These are phyloP conservation scores for Cepaea hortensis DNA, from an alignment of 2,888 invertebrate species.

Conservation along the genomic window DNA sequence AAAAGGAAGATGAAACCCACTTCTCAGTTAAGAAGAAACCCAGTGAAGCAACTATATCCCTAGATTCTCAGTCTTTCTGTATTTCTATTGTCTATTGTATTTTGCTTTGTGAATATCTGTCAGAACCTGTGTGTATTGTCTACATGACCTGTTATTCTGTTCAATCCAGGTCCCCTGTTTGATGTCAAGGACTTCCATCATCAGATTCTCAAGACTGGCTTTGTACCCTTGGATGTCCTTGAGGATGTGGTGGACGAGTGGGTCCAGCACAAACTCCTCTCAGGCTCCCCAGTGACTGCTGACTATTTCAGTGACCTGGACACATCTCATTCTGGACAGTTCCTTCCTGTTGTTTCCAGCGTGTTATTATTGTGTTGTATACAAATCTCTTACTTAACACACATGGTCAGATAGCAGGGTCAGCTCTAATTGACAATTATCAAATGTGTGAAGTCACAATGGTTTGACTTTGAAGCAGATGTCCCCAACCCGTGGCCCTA, in stretches of 20 bases:
- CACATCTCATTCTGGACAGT: neutral
- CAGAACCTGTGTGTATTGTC: no score
- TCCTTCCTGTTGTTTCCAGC: neutral
- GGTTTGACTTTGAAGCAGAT: no score
- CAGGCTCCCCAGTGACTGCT: neutral
- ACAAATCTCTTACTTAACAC: neutral
- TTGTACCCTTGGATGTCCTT: slow-evolving; percentile 67
- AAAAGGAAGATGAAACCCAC: no score
- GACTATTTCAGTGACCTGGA: neutral
- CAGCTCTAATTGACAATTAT: neutral
- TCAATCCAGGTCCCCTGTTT: slow-evolving; percentile 61
- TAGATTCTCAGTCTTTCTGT: no score
- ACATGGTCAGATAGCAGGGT: neutral
- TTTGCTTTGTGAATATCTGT: no score
- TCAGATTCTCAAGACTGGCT: slow-evolving; percentile 64
- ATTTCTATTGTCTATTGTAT: no score
- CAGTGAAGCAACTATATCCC: no score
- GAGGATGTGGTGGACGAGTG: slow-evolving; percentile 63
- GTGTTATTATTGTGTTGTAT: neutral
- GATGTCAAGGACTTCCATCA: slow-evolving; percentile 73
- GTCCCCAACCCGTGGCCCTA: no score
- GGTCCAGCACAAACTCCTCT: slow-evolving; percentile 49
- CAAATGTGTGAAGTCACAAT: no score
- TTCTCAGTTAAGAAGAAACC: no score
- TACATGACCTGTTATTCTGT: no score